phyloP scores from a whole-genome alignment of 2,797 vertebrate genomes.

The Helarctos malayanus region DNA sequence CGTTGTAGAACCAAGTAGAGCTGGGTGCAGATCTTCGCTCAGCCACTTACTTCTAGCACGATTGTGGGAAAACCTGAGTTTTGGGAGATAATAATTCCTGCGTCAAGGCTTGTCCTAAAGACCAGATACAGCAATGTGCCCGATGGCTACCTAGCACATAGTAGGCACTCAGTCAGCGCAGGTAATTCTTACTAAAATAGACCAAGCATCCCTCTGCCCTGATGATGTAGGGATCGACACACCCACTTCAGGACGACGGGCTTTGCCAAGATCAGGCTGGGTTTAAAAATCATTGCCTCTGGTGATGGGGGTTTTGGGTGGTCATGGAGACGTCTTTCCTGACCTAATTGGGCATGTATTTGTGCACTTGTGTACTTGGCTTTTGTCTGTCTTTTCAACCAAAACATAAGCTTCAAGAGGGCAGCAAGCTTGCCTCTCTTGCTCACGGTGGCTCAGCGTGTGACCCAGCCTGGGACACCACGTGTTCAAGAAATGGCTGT shows the following conservation, averaged over 20 bases:
- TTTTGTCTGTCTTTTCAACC: background rate
- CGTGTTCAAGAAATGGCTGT: background rate
- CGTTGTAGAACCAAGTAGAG: background rate
- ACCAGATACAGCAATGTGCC: background rate
- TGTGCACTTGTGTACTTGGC: background rate
- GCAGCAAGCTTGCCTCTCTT: background rate
- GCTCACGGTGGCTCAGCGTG: rapidly evolving
- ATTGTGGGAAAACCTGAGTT: background rate
- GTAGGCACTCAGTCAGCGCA: background rate
- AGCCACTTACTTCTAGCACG: background rate
- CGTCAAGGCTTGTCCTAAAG: background rate
- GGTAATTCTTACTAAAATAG: background rate
- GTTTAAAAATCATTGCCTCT: background rate
- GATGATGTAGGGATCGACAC: background rate
- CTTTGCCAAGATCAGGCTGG: background rate
- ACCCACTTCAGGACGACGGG: background rate
- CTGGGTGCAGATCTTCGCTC: background rate
- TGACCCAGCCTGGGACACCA: background rate
- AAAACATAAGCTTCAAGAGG: background rate
- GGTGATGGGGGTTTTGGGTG: background rate
- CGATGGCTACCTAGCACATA: background rate
- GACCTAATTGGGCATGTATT: background rate
- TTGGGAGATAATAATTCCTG: background rate
- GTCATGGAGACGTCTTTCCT: background rate
- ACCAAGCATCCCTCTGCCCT: background rate